Base-by-base conservation (phyloP, 2,888 invertebrate genomes). In the Limnephilus marmoratus region DNA sequence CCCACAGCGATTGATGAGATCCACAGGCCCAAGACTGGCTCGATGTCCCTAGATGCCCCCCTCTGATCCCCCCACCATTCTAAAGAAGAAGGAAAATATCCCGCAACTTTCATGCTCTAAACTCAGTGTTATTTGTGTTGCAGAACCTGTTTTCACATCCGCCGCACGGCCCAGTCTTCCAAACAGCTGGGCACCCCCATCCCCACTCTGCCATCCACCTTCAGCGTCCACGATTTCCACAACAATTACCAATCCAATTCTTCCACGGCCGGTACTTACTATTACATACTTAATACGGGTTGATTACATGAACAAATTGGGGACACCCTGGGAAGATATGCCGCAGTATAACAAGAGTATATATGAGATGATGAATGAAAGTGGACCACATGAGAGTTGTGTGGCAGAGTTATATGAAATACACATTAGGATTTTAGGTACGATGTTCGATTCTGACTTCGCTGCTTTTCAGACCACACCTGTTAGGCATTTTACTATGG, bases 161-260 rank as follows among this genome's bases (percentile, higher is more conserved):
- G 98, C 94, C 97, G 98, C 90, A 98, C 98, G 95, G 98, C 98
- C n/a, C 98, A 98, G 95, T 98, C 98, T 94, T 97, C 97, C 82
- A 97, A 97, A 94, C 96, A 97, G 91, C 95, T 95, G 91, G 96
- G 97, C 92, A 97, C 98, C 7, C 97, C 98, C 15, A 98, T 99
- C 94, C 98, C 98, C 90, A 98, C 98, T 15, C 96, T 99, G 94
- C 98, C 98, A 15, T 98, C 98, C 24, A 98, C 98, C 0, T 98
- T 98, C 96, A 99, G 99, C 94, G 98, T 99, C 3, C 99, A 99
- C 95, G 99, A 99, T 96, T 99, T 99, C 95, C 99, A 99, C 96
- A 96, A 96, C 92, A 95, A 96, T 1, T 96, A 96, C 94, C 96
- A 96, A 93, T 94, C 95, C 49, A 96, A 95, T 93, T 96, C 96